Conservation (phyloP, 2,797 vertebrate genomes). For the Hydrolagus colliei region DNA sequence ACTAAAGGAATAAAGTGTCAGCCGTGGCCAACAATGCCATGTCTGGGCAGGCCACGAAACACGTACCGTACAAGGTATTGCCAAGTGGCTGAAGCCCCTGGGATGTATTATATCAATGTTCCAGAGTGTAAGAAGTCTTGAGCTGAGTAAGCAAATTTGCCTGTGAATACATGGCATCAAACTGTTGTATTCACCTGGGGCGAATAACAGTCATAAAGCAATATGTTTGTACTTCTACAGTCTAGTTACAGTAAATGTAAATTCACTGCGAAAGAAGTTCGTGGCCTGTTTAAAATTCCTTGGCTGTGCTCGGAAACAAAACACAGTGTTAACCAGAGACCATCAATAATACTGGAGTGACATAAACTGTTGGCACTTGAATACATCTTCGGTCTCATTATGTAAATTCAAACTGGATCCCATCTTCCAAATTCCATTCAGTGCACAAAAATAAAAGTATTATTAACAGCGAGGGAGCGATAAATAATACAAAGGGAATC, state of each 20-base stretch:
- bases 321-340: background rate
- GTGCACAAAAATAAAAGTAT: slow-evolving; percentile 29
- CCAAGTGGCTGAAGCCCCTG: too few species aligned
- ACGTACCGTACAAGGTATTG: too few species aligned
- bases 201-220: background rate
- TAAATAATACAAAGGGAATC: slow-evolving; percentile 17
- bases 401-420: slow-evolving; percentile 29
- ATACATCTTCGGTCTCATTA: slow-evolving; percentile 23
- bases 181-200: background rate
- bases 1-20: too few species aligned
- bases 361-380: slow-evolving; percentile 16
- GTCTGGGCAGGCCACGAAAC: too few species aligned
- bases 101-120: too few species aligned
- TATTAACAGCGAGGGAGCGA: slow-evolving; percentile 16
- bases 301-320: background rate
- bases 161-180: background rate
- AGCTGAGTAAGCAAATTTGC: background rate
- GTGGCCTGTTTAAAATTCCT: slow-evolving; percentile 20
- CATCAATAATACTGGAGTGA: slow-evolving; percentile 23
- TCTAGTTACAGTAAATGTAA: background rate
- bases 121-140: background rate
- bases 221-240: background rate
- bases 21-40: too few species aligned
- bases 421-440: slow-evolving; percentile 23
- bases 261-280: slow-evolving; percentile 11